A percentile compares a stretch with the other conserved stretches of the same genome.
phyloP scores from a whole-genome alignment of 2,888 invertebrate genomes.

The Pterobdella sp. region DNA sequence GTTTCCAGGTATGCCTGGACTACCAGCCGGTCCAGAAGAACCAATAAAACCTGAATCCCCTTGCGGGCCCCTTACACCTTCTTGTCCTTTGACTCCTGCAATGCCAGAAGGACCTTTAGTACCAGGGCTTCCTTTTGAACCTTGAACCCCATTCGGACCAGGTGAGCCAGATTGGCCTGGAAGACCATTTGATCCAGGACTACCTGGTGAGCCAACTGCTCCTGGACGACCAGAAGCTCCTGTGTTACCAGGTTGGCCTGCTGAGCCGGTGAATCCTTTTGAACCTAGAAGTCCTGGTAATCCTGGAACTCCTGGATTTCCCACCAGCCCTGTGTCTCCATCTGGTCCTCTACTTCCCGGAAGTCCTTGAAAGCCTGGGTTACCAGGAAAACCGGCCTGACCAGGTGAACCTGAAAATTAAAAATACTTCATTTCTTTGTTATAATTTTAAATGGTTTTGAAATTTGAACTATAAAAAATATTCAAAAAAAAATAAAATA shows the following conservation, averaged over 20 bases:
- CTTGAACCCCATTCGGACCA: neutral
- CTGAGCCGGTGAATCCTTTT: neutral
- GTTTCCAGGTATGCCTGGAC: no score
- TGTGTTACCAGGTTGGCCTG: constrained; percentile 22
- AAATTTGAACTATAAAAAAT: no score
- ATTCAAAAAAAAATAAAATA: no score
- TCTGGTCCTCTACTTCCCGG: constrained; percentile 23
- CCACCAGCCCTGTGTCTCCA: constrained; percentile 24
- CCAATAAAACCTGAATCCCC: neutral
- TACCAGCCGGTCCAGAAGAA: no score
- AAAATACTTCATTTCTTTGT: no score
- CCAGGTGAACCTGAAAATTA: neutral
- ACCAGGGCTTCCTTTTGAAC: no score
- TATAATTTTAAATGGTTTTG: no score
- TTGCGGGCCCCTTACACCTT: no score
- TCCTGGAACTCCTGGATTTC: constrained; percentile 9
- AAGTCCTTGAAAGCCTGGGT: constrained; percentile 12
- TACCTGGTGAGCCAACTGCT: constrained; percentile 32
- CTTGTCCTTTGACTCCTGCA: constrained; percentile 39
- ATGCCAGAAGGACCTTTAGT: constrained; percentile 26
- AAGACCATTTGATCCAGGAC: neutral
- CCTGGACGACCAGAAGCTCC: constrained; percentile 34
- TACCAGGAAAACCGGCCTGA: neutral
- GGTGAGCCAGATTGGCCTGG: constrained; percentile 7
- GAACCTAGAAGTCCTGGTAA: constrained; percentile 16